Percentiles rank a stretch among this genome's conserved stretches.
Conservation (phyloP, 2,113 vertebrate species). For the Sorex fumeus region DNA sequence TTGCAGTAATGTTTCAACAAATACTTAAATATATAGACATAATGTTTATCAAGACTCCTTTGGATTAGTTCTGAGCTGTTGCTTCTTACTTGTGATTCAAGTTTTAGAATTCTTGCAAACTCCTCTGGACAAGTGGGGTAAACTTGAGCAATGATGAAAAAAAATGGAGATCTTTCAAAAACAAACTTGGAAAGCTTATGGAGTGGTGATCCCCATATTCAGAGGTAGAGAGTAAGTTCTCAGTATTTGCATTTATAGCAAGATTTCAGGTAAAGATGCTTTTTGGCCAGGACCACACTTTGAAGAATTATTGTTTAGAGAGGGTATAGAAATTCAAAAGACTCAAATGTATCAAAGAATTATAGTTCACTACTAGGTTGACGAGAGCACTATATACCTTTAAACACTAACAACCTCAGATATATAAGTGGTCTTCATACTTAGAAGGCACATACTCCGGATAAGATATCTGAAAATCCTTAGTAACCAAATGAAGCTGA, state of each 20-base stretch:
- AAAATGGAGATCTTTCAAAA: slow-evolving; percentile 22
- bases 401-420: neutral
- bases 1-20: neutral
- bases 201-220: neutral
- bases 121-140: slow-evolving; percentile 28
- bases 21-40: neutral
- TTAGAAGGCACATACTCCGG: neutral
- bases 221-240: neutral
- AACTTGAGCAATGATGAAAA: neutral
- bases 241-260: slow-evolving; percentile 50
- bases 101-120: neutral
- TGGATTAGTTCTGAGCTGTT: slow-evolving; percentile 42
- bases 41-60: slow-evolving; percentile 19
- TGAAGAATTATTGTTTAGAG: slow-evolving; percentile 26
- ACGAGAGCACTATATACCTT: neutral
- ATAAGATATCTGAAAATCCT: slow-evolving; percentile 39
- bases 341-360: slow-evolving; percentile 32
- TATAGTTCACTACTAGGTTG: neutral
- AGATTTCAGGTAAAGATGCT: neutral
- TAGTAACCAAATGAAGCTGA: neutral
- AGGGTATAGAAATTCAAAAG: neutral
- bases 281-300: neutral
- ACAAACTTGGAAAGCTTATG: neutral
- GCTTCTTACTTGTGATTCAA: slow-evolving; percentile 12
- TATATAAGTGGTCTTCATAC: neutral